These are phyloP conservation scores for Patella ulyssiponensis DNA, from an alignment of 2,888 invertebrate species.

Conservation along the genomic window DNA sequence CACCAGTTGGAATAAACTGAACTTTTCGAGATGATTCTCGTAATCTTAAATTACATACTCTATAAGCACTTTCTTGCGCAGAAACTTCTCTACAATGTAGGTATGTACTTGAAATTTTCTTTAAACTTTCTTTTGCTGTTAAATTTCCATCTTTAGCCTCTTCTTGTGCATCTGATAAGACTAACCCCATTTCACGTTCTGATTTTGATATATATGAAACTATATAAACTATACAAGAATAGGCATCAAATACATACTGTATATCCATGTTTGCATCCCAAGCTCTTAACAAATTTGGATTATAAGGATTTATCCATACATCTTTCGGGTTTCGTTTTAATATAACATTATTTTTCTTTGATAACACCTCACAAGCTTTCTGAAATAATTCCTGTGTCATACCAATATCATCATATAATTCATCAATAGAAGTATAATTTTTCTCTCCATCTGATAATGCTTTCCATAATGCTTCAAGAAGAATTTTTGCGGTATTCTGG, in stretches of 20 bases:
- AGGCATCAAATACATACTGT: slow-evolving; percentile 34
- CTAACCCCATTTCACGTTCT: slow-evolving; percentile 31
- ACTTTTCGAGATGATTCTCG: slow-evolving; percentile 30
- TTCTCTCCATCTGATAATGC: background rate
- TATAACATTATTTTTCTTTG: slow-evolving; percentile 1
- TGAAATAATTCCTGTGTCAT: slow-evolving; percentile 11
- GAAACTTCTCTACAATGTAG: slow-evolving; percentile 34
- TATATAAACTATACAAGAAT: slow-evolving; percentile 45
- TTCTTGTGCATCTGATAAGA: slow-evolving; percentile 27
- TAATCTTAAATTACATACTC: slow-evolving; percentile 32
- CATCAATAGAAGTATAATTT: slow-evolving; percentile 12
- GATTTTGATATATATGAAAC: slow-evolving; percentile 47
- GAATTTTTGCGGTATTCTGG: background rate
- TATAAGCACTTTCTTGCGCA: slow-evolving; percentile 33
- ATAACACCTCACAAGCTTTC: slow-evolving; percentile 7
- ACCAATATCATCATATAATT: background rate
- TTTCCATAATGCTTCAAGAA: slow-evolving; percentile 13
- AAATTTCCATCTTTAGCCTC: slow-evolving; percentile 30
- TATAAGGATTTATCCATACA: slow-evolving; percentile 18
- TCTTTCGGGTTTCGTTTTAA: background rate
- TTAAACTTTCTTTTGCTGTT: slow-evolving; percentile 27
- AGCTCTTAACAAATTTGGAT: slow-evolving; percentile 24
- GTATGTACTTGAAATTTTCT: slow-evolving; percentile 25
- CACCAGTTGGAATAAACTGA: slow-evolving; percentile 29
- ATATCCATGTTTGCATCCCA: slow-evolving; percentile 34